Percentiles rank a stretch among this genome's conserved stretches.
phyloP scores from a whole-genome alignment of 1,140 invertebrate genomes.

The Pseudomyrmex pallidus region DNA sequence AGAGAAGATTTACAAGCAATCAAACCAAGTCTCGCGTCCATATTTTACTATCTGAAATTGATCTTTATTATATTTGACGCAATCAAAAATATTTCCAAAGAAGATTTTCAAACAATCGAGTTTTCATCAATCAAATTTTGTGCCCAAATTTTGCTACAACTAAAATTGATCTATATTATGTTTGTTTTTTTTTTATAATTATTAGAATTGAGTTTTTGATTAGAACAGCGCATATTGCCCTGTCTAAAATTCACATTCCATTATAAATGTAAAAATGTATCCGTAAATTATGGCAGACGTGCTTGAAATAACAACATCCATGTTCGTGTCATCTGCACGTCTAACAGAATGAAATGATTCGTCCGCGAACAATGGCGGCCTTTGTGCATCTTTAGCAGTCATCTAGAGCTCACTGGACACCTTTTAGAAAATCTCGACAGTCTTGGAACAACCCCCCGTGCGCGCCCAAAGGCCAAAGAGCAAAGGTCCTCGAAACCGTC shows the following conservation, averaged over 20 bases:
- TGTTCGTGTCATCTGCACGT: background rate
- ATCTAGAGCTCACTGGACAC: slow-evolving; percentile 56
- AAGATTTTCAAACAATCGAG: no score
- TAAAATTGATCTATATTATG: no score
- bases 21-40: background rate
- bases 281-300: background rate
- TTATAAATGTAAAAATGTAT: no score
- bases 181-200: no score
- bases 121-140: no score
- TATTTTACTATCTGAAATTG: background rate
- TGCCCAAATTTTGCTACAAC: no score
- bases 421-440: slow-evolving; percentile 59
- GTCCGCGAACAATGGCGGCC: slow-evolving; percentile 52
- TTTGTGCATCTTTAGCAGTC: slow-evolving; percentile 68
- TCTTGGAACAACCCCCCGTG: slow-evolving; percentile 32
- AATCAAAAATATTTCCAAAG: no score
- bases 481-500: slow-evolving; percentile 76
- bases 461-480: slow-evolving; percentile 52
- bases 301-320: background rate
- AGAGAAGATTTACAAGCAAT: slow-evolving; percentile 44
- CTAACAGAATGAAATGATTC: slow-evolving; percentile 63
- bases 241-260: background rate
- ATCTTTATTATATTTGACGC: no score
- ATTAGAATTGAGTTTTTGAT: background rate
- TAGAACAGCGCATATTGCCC: background rate